phyloP scores from a whole-genome alignment of 2,797 vertebrate species.

The Buceros bicornis region DNA sequence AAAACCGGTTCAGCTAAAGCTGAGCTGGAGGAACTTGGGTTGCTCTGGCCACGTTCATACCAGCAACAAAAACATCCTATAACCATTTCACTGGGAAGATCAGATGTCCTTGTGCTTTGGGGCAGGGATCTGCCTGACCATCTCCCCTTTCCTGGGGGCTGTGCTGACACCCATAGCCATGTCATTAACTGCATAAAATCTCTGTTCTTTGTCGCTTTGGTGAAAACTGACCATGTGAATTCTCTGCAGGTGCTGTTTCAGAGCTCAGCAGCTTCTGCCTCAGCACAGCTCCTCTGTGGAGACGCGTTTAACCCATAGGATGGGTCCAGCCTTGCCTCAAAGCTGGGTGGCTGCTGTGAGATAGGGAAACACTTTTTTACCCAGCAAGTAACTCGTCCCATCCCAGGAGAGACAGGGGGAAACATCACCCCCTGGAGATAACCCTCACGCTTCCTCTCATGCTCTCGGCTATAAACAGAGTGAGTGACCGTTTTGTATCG shows the following conservation, averaged over 20 bases:
- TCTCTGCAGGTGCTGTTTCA: neutral
- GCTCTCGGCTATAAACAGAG: neutral
- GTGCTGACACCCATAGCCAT: too few relatives aligned
- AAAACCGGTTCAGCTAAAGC: neutral
- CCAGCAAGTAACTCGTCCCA: neutral
- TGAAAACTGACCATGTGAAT: neutral
- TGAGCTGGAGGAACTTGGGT: neutral
- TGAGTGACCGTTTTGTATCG: neutral
- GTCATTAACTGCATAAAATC: neutral
- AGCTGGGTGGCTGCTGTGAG: neutral
- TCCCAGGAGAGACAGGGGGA: neutral
- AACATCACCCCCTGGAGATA: neutral
- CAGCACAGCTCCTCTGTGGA: neutral
- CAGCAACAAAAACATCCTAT: neutral
- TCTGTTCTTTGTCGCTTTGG: neutral
- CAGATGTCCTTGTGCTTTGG: neutral
- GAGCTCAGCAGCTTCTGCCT: neutral
- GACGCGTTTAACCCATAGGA: neutral
- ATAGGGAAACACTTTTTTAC: neutral
- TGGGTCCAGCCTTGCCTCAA: neutral
- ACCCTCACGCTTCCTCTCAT: neutral
- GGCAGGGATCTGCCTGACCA: neutral
- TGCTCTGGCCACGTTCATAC: neutral
- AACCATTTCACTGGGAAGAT: neutral
- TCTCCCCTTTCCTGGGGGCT: neutral